These are phyloP conservation scores for Choreutis nemorana DNA, from an alignment of 2,888 invertebrate genomes.

Conservation along the genomic window DNA sequence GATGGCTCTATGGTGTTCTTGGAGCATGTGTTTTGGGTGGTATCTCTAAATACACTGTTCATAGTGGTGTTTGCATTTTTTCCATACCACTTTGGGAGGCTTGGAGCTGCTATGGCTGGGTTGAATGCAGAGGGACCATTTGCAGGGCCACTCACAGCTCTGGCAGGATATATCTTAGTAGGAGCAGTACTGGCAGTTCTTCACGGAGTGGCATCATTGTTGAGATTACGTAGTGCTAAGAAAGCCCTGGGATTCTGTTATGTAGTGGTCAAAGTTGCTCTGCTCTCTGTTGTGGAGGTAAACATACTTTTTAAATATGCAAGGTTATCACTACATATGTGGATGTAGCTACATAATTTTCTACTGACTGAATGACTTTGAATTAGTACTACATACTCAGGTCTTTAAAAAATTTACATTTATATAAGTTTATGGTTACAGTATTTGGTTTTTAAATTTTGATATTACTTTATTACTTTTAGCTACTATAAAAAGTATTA, in stretches of 20 bases:
- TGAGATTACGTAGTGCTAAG: conserved; percentile 82
- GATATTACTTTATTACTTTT: too few species aligned
- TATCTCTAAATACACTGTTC: conserved; percentile 95
- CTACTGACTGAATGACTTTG: background rate
- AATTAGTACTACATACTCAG: too few species aligned
- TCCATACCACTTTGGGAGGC: conserved; percentile 94
- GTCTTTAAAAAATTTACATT: too few species aligned
- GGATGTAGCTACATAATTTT: background rate
- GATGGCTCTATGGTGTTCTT: conserved; percentile 97
- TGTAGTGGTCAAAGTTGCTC: conserved; percentile 88
- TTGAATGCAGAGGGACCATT: conserved; percentile 76
- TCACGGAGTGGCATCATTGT: conserved; percentile 83
- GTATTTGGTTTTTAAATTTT: too few species aligned
- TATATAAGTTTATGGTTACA: too few species aligned
- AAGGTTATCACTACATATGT: conserved; percentile 1
- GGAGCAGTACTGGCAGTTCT: conserved; percentile 83
- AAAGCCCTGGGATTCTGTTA: conserved; percentile 92
- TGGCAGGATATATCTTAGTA: conserved; percentile 93
- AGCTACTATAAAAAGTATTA: too few species aligned
- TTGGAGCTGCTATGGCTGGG: conserved; percentile 73
- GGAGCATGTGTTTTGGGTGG: conserved; percentile 99
- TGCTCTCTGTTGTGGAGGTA: conserved; percentile 95
- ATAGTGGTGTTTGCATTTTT: conserved; percentile 97
- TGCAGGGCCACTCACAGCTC: conserved; percentile 90
- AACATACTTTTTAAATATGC: conserved; percentile 41